phyloP scores from a whole-genome alignment of 2,797 vertebrate genomes.

The Liasis olivaceus region DNA sequence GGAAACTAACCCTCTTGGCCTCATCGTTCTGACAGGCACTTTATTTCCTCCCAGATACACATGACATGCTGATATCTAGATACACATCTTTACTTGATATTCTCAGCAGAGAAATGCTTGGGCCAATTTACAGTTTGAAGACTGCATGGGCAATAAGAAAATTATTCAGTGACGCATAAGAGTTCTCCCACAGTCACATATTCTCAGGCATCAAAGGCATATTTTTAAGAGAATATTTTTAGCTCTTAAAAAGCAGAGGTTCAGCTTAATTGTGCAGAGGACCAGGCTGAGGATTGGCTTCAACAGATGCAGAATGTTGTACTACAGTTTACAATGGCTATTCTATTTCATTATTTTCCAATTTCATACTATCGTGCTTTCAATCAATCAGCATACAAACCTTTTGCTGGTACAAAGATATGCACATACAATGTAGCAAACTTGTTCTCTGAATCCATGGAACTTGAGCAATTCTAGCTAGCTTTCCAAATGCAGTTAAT shows the following conservation, averaged over 20 bases:
- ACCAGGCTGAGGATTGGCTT: constrained; percentile 25
- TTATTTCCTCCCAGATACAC: constrained; percentile 57
- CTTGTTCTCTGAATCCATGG: constrained; percentile 21
- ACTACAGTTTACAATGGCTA: not conserved
- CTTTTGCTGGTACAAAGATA: not conserved
- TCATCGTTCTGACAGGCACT: constrained; percentile 60
- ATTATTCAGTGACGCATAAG: constrained; percentile 50
- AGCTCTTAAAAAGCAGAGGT: constrained; percentile 32
- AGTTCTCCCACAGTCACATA: constrained; percentile 43
- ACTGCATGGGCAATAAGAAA: constrained; percentile 34
- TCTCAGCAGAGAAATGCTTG: constrained; percentile 54
- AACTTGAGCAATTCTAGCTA: not conserved
- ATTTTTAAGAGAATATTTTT: constrained; percentile 22
- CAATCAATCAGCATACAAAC: not conserved
- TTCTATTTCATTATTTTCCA: not conserved
- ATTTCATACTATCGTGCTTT: constrained; percentile 11
- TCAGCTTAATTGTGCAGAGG: constrained; percentile 5
- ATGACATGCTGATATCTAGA: constrained; percentile 64
- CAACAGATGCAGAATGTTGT: not conserved
- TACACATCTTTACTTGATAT: constrained; percentile 50
- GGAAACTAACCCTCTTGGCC: constrained; percentile 60
- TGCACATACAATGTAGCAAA: not conserved
- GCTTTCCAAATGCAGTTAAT: constrained; percentile 10
- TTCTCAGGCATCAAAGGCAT: constrained; percentile 27
- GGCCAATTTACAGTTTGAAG: constrained; percentile 19